Percentiles rank a stretch among this genome's conserved stretches.
phyloP scores from a whole-genome alignment of 1,140 invertebrate genomes.

The Helicoverpa armigera region DNA sequence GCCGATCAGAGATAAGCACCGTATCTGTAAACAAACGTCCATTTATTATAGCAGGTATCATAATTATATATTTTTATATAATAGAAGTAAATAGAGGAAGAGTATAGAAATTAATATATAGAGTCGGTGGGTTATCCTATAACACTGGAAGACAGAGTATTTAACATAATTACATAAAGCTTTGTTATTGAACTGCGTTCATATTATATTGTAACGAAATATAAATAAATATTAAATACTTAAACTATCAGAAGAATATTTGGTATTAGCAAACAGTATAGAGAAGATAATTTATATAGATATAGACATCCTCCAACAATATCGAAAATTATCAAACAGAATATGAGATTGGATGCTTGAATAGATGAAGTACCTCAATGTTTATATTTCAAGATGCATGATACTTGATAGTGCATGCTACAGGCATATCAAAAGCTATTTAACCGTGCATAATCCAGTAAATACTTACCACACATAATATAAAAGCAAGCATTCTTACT shows the following conservation, averaged over 20 bases:
- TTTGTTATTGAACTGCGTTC: too few species aligned
- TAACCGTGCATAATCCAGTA: constrained; percentile 1
- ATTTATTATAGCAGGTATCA: constrained; percentile 43
- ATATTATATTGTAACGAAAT: too few species aligned
- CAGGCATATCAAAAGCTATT: not conserved
- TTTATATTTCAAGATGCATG: not conserved
- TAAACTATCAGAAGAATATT: too few species aligned
- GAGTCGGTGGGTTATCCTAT: not conserved
- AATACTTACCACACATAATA: constrained; percentile 21
- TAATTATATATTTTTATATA: not conserved
- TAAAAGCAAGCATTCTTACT: constrained; percentile 14
- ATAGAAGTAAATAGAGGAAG: not conserved
- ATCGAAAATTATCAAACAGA: too few species aligned
- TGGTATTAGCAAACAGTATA: too few species aligned
- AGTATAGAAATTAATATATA: constrained; percentile 9
- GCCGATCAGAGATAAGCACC: constrained; percentile 81
- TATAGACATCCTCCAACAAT: too few species aligned
- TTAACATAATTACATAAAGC: too few species aligned
- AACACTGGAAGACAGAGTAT: too few species aligned
- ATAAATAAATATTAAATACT: too few species aligned
- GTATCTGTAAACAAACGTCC: constrained; percentile 75
- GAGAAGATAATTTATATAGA: too few species aligned
- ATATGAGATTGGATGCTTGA: too few species aligned
- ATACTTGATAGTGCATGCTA: not conserved
- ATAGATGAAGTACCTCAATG: not conserved